Evolutionary conservation across 2,797 vertebrate species (phyloP), one percentile per base, ranked within the genome.

Genomic region (Mormyrus hasselquistii): DNA sequence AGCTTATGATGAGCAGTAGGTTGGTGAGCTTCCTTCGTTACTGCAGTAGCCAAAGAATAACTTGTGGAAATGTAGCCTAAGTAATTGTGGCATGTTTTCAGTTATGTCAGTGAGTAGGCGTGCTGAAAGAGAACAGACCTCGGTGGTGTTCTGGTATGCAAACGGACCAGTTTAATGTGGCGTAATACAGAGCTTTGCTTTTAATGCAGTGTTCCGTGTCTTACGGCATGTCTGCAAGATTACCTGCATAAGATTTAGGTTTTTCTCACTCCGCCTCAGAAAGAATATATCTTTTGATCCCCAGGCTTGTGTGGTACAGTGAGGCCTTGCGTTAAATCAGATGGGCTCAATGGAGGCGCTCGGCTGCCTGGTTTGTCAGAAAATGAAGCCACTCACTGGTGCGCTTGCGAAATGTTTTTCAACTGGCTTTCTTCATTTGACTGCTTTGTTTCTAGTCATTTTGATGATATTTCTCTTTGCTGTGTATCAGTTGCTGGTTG

Each of bases 401-500:
- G 22, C 38, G 47, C 9, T 53, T 52, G 22, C 2, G 50, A 52
- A 53, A 86, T 10, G 83, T 52, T 86, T 55, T 84, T 49, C 2
- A 10, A 85, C 49, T 85, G 25, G 25, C 10, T 86, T 85, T 22
- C 69, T 1, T 44, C 6, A 16, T 86, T 52, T 53, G 5, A 38
- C 38, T 9, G 41, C 41, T 82, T 82, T 8, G 7, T 85, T 85
- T 29, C 25, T 52, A 85, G 52, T 57, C 55, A 73, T 41, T 83
- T 47, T 82, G 41, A 41, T 44, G 12, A 10, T 47, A 22, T 82
- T 82, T 19, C 41, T 44, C 76, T 82, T n/a, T 47, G 41, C 38
- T 82, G 76, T 82, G 16, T 82, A n/a, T 53, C 52, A 88, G 34
- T 83, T 83, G 52, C 50, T 88, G 57, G 5, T 62, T 62, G n/a